Evolutionary conservation across 2,113 vertebrate genomes (phyloP).

Genomic region (Erinaceus europaeus): DNA sequence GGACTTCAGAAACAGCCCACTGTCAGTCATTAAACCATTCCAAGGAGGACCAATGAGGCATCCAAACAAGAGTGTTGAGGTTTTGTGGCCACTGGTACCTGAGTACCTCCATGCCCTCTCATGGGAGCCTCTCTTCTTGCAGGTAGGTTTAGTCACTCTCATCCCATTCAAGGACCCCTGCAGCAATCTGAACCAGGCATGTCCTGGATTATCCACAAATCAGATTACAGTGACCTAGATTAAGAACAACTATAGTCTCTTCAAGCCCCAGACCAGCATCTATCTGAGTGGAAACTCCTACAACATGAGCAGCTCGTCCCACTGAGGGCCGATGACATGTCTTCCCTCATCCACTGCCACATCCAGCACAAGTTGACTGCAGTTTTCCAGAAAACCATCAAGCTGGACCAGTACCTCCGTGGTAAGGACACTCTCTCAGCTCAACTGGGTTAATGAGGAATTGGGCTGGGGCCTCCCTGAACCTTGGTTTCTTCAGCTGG

Average conservation of each 20-base stretch:
- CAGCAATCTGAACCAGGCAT: background rate
- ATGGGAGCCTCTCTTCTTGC: background rate
- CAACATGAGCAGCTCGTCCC: background rate
- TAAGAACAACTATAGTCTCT: constrained; percentile 1
- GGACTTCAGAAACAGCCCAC: background rate
- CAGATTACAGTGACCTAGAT: constrained; percentile 1
- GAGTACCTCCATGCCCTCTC: background rate
- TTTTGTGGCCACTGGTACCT: background rate
- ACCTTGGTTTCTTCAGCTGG: background rate
- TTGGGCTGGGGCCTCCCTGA: background rate
- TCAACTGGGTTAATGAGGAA: background rate
- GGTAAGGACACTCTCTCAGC: constrained; percentile 17
- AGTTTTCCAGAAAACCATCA: background rate
- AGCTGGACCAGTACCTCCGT: background rate
- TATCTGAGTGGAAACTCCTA: background rate
- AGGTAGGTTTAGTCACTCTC: background rate
- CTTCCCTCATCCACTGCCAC: background rate
- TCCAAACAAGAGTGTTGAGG: background rate
- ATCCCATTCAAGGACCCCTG: background rate
- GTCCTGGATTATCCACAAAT: accelerated
- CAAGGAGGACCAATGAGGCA: background rate
- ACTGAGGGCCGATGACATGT: background rate
- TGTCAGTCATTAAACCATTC: background rate
- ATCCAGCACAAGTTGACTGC: background rate
- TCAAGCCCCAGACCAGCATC: background rate